phyloP scores from a whole-genome alignment of 2,113 vertebrate species.

The Calyptommatus sinebrachiatus region DNA sequence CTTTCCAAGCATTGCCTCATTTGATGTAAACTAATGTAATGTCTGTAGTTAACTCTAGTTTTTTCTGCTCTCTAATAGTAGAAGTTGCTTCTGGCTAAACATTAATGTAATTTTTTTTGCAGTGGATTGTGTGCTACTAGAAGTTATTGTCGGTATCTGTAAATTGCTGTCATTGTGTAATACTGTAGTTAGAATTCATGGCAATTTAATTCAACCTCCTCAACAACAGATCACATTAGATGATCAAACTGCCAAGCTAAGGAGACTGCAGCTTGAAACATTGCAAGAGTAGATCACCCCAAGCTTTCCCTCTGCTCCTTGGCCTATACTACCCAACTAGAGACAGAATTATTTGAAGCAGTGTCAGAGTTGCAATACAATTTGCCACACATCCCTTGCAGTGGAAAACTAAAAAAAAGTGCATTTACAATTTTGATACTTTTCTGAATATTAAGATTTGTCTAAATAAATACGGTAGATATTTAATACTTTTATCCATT shows the following conservation, averaged over 20 bases:
- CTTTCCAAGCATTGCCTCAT: constrained; percentile 35
- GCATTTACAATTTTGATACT: not conserved
- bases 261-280: too few species aligned
- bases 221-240: too few species aligned
- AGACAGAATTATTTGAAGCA: too few species aligned
- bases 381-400: not conserved
- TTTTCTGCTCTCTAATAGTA: constrained; percentile 25
- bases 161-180: not conserved
- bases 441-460: constrained; percentile 34
- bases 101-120: not conserved
- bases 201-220: too few species aligned
- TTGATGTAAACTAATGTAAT: constrained; percentile 14
- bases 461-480: constrained; percentile 8
- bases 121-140: not conserved
- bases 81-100: constrained; percentile 20
- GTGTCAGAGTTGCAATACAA: too few species aligned
- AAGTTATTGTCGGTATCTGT: constrained; percentile 9
- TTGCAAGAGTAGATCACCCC: too few species aligned
- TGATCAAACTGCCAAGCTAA: too few species aligned
- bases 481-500: constrained; percentile 38
- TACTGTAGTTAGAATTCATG: not conserved
- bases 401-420: not conserved
- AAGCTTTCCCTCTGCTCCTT: too few species aligned
- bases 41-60: constrained; percentile 36
- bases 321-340: too few species aligned